A percentile compares a stretch with the other conserved stretches of the same genome.
Evolutionary conservation across 2,888 invertebrate genomes (phyloP).

Genomic region (Phytoseiulus persimilis): DNA sequence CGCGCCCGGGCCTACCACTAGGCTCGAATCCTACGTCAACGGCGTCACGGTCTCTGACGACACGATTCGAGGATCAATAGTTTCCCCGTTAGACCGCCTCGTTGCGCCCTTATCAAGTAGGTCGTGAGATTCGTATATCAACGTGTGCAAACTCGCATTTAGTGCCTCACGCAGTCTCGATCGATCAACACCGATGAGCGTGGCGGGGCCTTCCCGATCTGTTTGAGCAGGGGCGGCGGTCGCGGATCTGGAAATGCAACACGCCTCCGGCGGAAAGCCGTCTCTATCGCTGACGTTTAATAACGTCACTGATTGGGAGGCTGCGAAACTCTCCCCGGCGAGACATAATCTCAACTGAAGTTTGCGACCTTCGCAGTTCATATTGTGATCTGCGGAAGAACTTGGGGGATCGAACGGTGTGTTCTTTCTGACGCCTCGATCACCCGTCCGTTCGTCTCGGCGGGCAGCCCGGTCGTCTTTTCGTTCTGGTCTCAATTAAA

Average conservation of each 20-base stretch:
- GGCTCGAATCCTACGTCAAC: too few relatives aligned
- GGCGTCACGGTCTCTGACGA: too few relatives aligned
- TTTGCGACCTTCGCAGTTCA: not conserved
- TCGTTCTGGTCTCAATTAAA: not conserved
- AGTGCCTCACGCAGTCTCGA: not conserved
- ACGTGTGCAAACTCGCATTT: too few relatives aligned
- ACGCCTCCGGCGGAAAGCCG: not conserved
- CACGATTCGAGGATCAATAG: too few relatives aligned
- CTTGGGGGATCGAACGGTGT: not conserved
- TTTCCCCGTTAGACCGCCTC: too few relatives aligned
- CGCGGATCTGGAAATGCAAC: not conserved
- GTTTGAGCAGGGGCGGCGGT: not conserved
- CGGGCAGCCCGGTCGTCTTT: not conserved
- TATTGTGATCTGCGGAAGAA: not conserved
- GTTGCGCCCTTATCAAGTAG: too few relatives aligned
- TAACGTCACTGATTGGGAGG: not conserved
- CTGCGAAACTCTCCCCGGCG: not conserved
- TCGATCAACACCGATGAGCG: not conserved
- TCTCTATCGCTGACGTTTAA: not conserved
- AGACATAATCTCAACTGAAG: not conserved
- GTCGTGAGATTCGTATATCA: too few relatives aligned
- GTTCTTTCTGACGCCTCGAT: not conserved
- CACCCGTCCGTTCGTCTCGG: not conserved
- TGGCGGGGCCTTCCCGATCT: not conserved
- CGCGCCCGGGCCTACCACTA: too few relatives aligned